Evolutionary conservation across 2,113 vertebrate genomes (phyloP), one percentile per base, ranked within the genome.

Genomic region (Proterorhinus semilunaris): DNA sequence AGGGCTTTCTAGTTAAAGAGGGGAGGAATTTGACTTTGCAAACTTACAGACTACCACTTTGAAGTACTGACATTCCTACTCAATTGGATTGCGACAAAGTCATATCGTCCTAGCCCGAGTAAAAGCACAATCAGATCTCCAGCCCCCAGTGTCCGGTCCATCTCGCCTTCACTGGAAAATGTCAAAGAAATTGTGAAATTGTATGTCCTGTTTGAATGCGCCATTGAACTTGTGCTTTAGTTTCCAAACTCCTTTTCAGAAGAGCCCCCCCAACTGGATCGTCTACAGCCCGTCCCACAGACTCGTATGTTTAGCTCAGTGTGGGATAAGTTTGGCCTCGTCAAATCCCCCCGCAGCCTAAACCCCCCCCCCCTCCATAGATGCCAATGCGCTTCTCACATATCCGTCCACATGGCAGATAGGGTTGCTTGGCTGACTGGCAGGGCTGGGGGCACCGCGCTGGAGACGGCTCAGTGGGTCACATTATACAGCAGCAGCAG

Each of bases 301-400:
- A 76, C 71, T 83, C 42, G 21, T 71, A 78, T 84, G 79, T 79
- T 81, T 81, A 78, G 74, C 61, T 3, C 65, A 27, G 78, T 76
- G 78, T 76, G 86, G 83, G 83, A 82, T 84, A 83, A 79, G 72
- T 84, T 84, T 87, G 84, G 83, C 83, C 78, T 82, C 77, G 54
- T 72, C 71, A 68, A 86, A 87, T 86, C 83, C 84, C 83, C 62
- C 83, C 62, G 44, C 77, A 77, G 69, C 74, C 53, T 62, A 68
- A 61, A n/a, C 58, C 75, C 75, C 59, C 53, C 17, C 16, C 2
- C 27, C 4, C 4, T 36, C 27, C 27, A 36, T 63, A 78, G 82
- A 89, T 85, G 83, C 85, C 86, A 87, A 16, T 83, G 65, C 83
- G 65, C 79, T 75, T 88, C 89, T 89, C 89, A 87, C 77, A 87